phyloP scores from a whole-genome alignment of 2,888 invertebrate genomes.

The Vannuccia rotundouncinata region DNA sequence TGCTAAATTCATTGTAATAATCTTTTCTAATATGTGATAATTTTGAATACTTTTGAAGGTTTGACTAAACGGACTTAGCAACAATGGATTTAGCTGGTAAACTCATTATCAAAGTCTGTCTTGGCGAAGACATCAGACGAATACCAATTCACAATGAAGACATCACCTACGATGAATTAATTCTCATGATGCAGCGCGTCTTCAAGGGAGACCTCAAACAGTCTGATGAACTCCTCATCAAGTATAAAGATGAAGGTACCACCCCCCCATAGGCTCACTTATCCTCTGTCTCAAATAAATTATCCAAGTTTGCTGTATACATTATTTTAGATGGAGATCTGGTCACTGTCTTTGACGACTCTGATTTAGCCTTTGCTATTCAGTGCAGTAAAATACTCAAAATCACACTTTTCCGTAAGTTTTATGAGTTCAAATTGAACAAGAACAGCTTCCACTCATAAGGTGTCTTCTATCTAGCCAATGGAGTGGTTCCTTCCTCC shows the following conservation, averaged over 20 bases:
- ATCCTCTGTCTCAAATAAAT: neutral
- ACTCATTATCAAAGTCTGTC: slow-evolving; percentile 59
- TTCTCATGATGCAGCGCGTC: slow-evolving; percentile 69
- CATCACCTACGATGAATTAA: slow-evolving; percentile 64
- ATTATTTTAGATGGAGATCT: slow-evolving; percentile 64
- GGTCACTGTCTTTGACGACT: slow-evolving; percentile 67
- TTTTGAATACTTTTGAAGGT: too few species aligned
- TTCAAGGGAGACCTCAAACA: slow-evolving; percentile 63
- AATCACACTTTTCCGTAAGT: slow-evolving; percentile 62
- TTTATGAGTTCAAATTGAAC: neutral
- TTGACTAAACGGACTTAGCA: too few species aligned
- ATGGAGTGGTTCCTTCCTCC: neutral
- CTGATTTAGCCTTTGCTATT: slow-evolving; percentile 67
- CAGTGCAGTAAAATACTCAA: slow-evolving; percentile 65
- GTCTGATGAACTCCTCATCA: slow-evolving; percentile 65
- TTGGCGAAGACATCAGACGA: slow-evolving; percentile 65
- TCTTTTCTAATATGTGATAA: too few species aligned
- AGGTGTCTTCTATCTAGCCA: neutral
- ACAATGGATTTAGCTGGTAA: slow-evolving; percentile 51
- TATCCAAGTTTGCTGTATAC: neutral
- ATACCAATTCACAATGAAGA: slow-evolving; percentile 69
- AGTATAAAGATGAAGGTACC: slow-evolving; percentile 68
- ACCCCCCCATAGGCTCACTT: neutral
- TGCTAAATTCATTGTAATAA: too few species aligned
- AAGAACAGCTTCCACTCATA: neutral